These are phyloP conservation scores for Oenanthe melanoleuca DNA, from an alignment of 2,113 vertebrate species.

Conservation along the genomic window DNA sequence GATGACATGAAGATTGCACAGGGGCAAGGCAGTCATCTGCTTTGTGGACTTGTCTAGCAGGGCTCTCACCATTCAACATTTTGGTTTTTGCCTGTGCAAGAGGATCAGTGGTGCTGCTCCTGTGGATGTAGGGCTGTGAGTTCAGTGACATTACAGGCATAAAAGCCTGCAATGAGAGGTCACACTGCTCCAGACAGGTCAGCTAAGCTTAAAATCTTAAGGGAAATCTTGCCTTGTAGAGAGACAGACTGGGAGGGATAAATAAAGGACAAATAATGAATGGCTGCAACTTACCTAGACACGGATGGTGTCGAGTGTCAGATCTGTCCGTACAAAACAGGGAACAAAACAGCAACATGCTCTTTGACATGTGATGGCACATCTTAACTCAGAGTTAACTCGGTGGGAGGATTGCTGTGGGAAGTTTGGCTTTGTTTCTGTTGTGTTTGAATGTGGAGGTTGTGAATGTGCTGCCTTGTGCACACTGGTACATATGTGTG, in stretches of 20 bases:
- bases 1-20: rapidly evolving
- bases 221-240: background rate
- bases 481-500: background rate
- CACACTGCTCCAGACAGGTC: background rate
- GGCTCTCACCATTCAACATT: background rate
- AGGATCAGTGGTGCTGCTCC: background rate
- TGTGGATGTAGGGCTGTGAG: rapidly evolving
- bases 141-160: background rate
- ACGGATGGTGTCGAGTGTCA: rapidly evolving
- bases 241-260: background rate
- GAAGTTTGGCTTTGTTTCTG: background rate
- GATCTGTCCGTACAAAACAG: background rate
- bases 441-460: background rate
- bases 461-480: background rate
- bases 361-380: background rate
- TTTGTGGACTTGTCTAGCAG: background rate
- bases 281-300: background rate
- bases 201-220: background rate
- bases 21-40: rapidly evolving
- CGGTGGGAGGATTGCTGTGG: background rate
- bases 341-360: background rate
- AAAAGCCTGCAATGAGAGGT: background rate
- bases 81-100: rapidly evolving
- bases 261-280: background rate
- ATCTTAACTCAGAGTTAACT: background rate